Conservation (phyloP, 2,888 invertebrate genomes). For the Eutolmus rufibarbis region DNA sequence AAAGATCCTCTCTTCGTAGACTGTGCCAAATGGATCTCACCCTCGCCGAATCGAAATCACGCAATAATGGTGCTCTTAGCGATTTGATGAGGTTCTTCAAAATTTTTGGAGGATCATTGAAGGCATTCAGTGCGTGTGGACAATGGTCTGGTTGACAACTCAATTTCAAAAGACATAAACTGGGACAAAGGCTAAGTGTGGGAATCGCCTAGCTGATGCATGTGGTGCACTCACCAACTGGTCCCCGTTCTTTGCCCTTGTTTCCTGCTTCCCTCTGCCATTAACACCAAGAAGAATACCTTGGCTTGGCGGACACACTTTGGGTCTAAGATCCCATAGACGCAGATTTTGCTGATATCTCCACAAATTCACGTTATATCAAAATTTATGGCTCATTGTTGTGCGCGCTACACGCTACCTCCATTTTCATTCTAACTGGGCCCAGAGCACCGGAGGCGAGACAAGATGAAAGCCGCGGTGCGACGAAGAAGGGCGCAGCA, state of each 20-base stretch:
- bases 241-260: background rate
- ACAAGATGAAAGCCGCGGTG: background rate
- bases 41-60: background rate
- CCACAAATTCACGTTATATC: slow-evolving; percentile 26
- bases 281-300: background rate
- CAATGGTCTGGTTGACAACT: background rate
- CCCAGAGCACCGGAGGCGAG: background rate
- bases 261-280: background rate
- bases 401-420: background rate
- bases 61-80: background rate
- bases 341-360: slow-evolving; percentile 19
- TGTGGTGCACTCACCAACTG: background rate
- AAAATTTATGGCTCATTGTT: slow-evolving; percentile 28
- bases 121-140: background rate
- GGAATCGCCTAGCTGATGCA: background rate
- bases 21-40: background rate
- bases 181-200: background rate
- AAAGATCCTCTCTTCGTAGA: background rate
- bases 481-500: background rate
- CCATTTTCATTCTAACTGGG: slow-evolving; percentile 6
- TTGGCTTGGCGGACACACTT: background rate
- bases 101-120: background rate
- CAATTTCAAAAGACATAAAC: background rate
- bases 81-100: background rate
- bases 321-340: background rate